Conservation (phyloP, 23 tunicate genomes). For the Halocynthia aurantium region DNA sequence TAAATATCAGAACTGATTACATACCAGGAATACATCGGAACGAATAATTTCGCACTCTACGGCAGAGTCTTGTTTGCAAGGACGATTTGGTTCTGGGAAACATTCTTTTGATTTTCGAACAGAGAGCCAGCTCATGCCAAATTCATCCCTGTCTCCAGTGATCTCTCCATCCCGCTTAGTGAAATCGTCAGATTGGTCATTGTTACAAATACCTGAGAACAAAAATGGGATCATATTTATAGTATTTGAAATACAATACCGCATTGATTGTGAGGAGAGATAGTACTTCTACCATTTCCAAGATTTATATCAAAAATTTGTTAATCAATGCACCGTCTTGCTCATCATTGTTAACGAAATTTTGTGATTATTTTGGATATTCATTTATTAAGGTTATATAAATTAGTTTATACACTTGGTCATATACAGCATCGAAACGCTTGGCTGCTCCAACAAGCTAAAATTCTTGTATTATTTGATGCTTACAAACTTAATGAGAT, state of each 20-base stretch:
- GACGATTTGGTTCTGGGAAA: slow-evolving; percentile 26
- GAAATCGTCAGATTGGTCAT: slow-evolving; percentile 82
- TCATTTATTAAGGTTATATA: too few species aligned
- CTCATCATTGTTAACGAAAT: too few species aligned
- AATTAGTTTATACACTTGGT: too few species aligned
- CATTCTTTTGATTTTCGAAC: slow-evolving; percentile 40
- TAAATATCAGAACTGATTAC: not conserved
- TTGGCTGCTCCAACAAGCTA: too few species aligned
- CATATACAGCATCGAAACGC: too few species aligned
- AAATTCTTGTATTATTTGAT: too few species aligned
- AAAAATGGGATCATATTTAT: not conserved
- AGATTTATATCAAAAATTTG: too few species aligned
- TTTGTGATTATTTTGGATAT: too few species aligned
- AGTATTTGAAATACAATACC: not conserved
- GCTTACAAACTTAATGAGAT: too few species aligned
- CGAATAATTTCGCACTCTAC: slow-evolving; percentile 65
- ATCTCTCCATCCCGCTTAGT: slow-evolving; percentile 51
- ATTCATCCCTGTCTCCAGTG: slow-evolving; percentile 55
- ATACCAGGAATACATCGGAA: slow-evolving; percentile 71
- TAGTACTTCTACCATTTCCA: too few species aligned
- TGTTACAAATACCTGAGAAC: slow-evolving; percentile 76
- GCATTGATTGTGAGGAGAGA: too few species aligned
- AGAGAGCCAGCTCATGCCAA: slow-evolving; percentile 74
- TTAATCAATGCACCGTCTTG: too few species aligned
- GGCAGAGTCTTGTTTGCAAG: slow-evolving; percentile 44